These are phyloP conservation scores for Carlito syrichta DNA, from an alignment of 2,113 vertebrate species.

Conservation along the genomic window DNA sequence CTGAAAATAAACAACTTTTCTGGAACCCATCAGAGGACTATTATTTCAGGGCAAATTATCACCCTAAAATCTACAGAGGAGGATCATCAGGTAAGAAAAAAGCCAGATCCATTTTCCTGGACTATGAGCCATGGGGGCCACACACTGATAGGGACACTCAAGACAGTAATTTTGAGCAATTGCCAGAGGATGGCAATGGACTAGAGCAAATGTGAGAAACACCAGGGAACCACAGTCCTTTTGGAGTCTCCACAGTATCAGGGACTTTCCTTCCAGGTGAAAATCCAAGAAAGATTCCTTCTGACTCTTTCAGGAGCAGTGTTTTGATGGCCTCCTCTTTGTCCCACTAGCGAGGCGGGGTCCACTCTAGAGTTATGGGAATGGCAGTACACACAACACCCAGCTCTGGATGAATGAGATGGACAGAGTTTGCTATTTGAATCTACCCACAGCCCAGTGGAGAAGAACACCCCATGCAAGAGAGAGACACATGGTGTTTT, in stretches of 20 bases:
- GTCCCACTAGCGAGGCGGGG: background rate
- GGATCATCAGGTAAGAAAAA: background rate
- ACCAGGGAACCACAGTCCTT: background rate
- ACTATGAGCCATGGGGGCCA: background rate
- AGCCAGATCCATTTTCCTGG: background rate
- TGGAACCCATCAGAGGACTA: background rate
- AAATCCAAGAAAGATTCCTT: background rate
- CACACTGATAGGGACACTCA: background rate
- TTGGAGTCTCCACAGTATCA: too few relatives aligned
- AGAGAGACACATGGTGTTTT: background rate
- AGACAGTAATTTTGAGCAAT: background rate
- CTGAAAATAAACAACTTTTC: background rate
- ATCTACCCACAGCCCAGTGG: background rate
- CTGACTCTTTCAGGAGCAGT: background rate
- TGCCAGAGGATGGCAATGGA: background rate
- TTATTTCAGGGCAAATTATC: background rate
- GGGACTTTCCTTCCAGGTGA: background rate
- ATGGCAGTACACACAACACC: background rate
- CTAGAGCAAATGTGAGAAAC: background rate
- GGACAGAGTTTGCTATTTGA: background rate
- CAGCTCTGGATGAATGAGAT: background rate
- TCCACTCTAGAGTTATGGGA: background rate
- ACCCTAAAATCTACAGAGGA: background rate
- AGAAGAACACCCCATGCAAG: background rate
- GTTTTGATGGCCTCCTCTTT: background rate